Evolutionary conservation across 2,113 vertebrate species (phyloP), one percentile per base, ranked within the genome.

Genomic region (Rhinoderma darwinii): DNA sequence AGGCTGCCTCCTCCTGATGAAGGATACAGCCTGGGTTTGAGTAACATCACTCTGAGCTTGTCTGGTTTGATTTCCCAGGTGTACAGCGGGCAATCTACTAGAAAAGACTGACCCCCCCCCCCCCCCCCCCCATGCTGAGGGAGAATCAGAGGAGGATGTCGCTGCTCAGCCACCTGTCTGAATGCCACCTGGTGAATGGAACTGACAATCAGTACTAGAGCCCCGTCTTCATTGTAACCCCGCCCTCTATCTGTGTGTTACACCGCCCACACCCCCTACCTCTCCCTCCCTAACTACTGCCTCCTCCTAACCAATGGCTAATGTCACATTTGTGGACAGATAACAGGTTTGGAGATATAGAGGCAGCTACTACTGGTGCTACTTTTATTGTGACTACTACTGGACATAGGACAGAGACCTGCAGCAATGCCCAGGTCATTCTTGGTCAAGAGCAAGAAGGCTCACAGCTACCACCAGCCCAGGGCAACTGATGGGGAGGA

Each of bases 391-490:
- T 66, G 59, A 44, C 27, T 39, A 82, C 81, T 61, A 78, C 80
- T 61, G 82, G 83, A 78, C 44, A n/a, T 20, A 61, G 30, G 10
- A 9, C 30, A 37, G 61, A 83, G 7, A n/a, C 82, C 87, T 39
- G 43, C 88, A 92, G 37, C 89, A 81, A 99, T 99, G 98, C 98
- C 98, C 70, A 96, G 98, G 78, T 98, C 98, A 15, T 99, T 99
- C 92, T 91, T 99, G 74, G 98, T 99, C 86, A 99, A 99, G 94
- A 99, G 97, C 89, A 99, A 99, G 92, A 96, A 96, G 89, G 98
- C 98, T 22, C 97, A 99, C 93, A 99, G 97, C 90, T 99, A 99
- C 94, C 98, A 99, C 91, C 96, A 97, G 89, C 97, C 96, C 25
- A 94, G 98, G 4, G 91, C 90, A 17, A 90, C 94, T 4, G 96